Base-by-base conservation (phyloP, 2,888 invertebrate species). In the Megalurothrips usitatus region DNA sequence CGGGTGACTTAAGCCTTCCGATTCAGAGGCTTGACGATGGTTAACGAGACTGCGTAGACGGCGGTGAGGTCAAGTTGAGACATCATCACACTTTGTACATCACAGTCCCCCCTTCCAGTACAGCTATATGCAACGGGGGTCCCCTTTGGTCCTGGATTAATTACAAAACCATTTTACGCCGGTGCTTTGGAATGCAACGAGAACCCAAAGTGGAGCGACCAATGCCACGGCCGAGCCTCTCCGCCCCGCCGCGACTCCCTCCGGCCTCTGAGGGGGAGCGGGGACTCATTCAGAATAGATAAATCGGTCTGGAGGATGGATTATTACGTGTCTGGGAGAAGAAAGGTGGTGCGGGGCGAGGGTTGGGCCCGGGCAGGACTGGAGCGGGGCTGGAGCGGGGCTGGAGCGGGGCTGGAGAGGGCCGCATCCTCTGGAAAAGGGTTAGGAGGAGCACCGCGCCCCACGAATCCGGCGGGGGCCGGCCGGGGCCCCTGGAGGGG, bases 261-360 rank as follows among this genome's bases (percentile, higher is more conserved):
- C 8, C 23, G 23, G 23, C n/a, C n/a, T n/a, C n/a, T 68, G 68
- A 68, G 23, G 68, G 68, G 68, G 23, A 68, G 68, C 23, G 68
- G 68, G 23, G 68, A 68, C 68, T 68, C 68, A 68, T 68, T 68
- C 68, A 68, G 68, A 68, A 68, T 68, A 68, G 68, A 68, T 68
- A 68, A 68, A 68, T 68, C 68, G 68, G 68, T 68, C 68, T 68
- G 68, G 68, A 23, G 68, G 68, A 68, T n/a, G 68, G 68, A 68
- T 68, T 68, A 68, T 68, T 68, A 68, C 68, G n/a, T 23, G 68
- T 68, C 68, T 68, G 68, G 68, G 23, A 68, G 23, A 23, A 68
- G 23, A 68, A 23, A 23, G 19, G 68, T 1, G 52, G 52, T n/a
- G 58, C 58, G 58, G 58, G 58, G 14, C 17, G 58, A n/a, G 58